Conservation (phyloP, 2,113 vertebrate species). For the Tonatia bakeri region DNA sequence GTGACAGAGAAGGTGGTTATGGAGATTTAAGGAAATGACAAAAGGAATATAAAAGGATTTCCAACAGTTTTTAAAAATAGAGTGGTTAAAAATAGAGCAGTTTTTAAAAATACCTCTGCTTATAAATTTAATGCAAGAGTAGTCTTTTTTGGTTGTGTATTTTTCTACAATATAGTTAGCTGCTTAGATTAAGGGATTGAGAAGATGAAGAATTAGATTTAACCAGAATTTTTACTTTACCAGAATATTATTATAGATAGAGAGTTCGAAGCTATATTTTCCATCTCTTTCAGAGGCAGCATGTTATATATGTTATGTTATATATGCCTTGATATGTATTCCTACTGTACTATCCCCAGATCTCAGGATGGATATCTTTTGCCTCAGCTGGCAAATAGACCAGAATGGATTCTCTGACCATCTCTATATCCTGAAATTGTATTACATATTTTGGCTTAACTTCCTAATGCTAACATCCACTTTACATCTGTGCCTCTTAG, state of each 20-base stretch:
- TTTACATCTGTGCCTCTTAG: neutral
- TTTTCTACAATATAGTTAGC: neutral
- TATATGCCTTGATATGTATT: neutral
- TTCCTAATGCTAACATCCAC: neutral
- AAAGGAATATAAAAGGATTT: neutral
- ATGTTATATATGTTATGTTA: neutral
- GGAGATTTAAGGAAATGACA: neutral
- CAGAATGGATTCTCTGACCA: neutral
- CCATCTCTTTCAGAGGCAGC: neutral
- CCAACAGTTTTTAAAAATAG: neutral
- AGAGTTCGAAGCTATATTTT: neutral
- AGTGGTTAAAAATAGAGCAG: fast-evolving
- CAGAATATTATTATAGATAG: neutral
- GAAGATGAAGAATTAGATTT: neutral
- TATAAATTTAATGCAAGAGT: neutral
- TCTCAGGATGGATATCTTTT: neutral
- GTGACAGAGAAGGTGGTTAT: neutral
- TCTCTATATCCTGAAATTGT: neutral
- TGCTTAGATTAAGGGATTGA: neutral
- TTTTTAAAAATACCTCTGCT: neutral
- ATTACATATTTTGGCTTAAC: neutral
- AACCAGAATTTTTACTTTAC: neutral
- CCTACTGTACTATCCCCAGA: too few species aligned
- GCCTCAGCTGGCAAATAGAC: neutral
- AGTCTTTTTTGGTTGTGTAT: neutral